Evolutionary conservation across 2,888 invertebrate genomes (phyloP).

Genomic region (Megalurothrips usitatus): DNA sequence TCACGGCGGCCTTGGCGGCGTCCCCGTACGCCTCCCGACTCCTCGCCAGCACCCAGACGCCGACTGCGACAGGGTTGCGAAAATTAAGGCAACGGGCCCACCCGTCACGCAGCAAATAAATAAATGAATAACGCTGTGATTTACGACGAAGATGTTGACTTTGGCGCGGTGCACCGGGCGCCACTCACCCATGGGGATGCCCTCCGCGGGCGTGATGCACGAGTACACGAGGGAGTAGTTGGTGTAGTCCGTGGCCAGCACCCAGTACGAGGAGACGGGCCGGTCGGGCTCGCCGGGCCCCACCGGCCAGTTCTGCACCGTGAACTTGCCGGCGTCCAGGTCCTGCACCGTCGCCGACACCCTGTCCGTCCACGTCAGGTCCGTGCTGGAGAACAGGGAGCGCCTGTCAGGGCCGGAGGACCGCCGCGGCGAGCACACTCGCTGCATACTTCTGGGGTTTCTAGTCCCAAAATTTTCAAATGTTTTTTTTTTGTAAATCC

Average conservation of each 20-base stretch:
- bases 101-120: too few relatives aligned
- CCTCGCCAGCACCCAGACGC: slow-evolving; percentile 22
- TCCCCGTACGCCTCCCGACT: background rate
- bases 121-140: too few relatives aligned
- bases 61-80: slow-evolving; percentile 26
- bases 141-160: too few relatives aligned
- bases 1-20: background rate
- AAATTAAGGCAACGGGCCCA: too few relatives aligned
- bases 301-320: too few relatives aligned
- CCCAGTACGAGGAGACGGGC: background rate
- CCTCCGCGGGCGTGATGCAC: slow-evolving; percentile 39
- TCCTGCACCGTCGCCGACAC: background rate
- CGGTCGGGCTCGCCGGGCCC: background rate
- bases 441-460: too few relatives aligned
- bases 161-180: too few relatives aligned
- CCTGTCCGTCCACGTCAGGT: background rate
- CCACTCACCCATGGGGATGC: slow-evolving; percentile 39
- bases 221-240: slow-evolving; percentile 3
- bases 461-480: too few relatives aligned
- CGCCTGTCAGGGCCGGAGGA: too few relatives aligned
- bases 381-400: background rate
- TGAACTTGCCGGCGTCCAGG: background rate
- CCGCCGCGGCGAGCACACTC: too few relatives aligned
- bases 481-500: too few relatives aligned
- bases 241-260: background rate